These are phyloP conservation scores for Mycalesis mineus DNA, from an alignment of 2,888 invertebrate species.

Conservation along the genomic window DNA sequence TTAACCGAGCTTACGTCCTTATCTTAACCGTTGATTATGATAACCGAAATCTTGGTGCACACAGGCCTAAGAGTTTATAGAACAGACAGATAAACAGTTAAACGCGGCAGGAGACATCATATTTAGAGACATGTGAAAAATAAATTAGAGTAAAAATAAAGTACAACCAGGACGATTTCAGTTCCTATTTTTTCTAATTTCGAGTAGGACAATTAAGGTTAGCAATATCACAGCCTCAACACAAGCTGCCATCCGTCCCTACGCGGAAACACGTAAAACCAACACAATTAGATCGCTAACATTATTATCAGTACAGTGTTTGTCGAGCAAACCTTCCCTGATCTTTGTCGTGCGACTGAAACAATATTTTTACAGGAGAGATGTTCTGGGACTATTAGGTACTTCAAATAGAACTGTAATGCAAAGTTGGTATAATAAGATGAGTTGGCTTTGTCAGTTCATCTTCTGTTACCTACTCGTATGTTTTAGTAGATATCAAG, in stretches of 20 bases:
- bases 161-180: too few relatives aligned
- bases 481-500: too few relatives aligned
- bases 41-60: too few relatives aligned
- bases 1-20: too few relatives aligned
- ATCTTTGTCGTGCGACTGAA: constrained; percentile 49
- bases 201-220: neutral
- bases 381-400: constrained; percentile 16
- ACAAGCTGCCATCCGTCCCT: constrained; percentile 17
- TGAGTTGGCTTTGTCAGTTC: too few relatives aligned
- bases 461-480: too few relatives aligned
- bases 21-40: too few relatives aligned
- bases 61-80: too few relatives aligned
- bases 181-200: neutral
- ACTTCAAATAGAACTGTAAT: constrained; percentile 7
- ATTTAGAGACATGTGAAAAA: too few relatives aligned
- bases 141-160: too few relatives aligned
- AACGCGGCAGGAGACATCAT: too few relatives aligned
- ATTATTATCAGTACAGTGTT: constrained; percentile 35
- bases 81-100: too few relatives aligned
- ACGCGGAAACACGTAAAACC: constrained; percentile 43
- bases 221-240: constrained; percentile 6
- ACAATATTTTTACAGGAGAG: constrained; percentile 53
- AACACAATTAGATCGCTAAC: constrained; percentile 55
- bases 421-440: neutral
- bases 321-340: constrained; percentile 42